A percentile compares a stretch with the other conserved stretches of the same genome.
Evolutionary conservation across 2,797 vertebrate species (phyloP).

Genomic region (Phataginus tricuspis): DNA sequence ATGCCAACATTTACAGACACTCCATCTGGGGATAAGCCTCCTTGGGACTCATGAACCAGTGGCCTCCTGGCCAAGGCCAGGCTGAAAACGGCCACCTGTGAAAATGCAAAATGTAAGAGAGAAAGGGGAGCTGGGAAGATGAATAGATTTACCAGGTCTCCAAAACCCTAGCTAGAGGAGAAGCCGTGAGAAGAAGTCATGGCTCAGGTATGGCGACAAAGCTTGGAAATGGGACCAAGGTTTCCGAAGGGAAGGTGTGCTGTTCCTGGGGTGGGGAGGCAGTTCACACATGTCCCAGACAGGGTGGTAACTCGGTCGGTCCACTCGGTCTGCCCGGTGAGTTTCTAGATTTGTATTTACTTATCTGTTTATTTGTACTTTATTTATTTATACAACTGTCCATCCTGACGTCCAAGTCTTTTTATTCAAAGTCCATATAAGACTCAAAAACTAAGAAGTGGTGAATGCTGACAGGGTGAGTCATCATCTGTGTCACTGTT

Average conservation of each 20-base stretch:
- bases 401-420: not conserved
- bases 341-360: not conserved
- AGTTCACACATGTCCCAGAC: accelerated
- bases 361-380: not conserved
- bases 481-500: accelerated
- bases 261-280: not conserved
- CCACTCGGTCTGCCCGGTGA: accelerated
- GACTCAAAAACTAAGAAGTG: not conserved
- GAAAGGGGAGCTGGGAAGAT: not conserved
- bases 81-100: not conserved
- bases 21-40: not conserved
- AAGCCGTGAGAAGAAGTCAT: constrained; percentile 14
- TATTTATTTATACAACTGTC: not conserved
- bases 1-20: accelerated
- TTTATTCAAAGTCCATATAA: not conserved
- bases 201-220: not conserved
- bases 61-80: not conserved
- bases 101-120: not conserved
- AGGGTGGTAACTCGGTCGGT: not conserved
- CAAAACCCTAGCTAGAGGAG: not conserved
- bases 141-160: not conserved
- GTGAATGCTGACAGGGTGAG: not conserved
- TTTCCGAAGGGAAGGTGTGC: not conserved
- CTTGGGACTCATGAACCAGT: not conserved
- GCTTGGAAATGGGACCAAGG: not conserved